Conservation (phyloP, 2,888 invertebrate genomes). For the Cerceris rybyensis region DNA sequence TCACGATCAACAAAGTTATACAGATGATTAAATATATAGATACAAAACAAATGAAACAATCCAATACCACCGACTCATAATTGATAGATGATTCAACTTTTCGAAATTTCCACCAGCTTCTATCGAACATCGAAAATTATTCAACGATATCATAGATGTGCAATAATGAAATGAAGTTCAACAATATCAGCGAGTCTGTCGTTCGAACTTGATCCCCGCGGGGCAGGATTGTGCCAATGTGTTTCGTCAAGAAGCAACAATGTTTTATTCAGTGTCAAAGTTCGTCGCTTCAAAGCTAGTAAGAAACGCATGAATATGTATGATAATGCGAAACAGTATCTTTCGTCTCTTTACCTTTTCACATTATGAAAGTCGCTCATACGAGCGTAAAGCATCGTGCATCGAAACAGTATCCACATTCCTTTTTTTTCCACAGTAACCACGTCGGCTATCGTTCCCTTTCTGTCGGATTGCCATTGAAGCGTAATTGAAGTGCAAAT, state of each 20-base stretch:
- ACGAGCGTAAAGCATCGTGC: not conserved
- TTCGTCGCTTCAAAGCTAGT: slow-evolving; percentile 17
- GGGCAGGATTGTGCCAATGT: not conserved
- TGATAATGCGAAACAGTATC: slow-evolving; percentile 14
- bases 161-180: no score
- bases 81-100: no score
- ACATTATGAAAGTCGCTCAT: not conserved
- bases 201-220: not conserved
- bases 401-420: slow-evolving; percentile 3
- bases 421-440: slow-evolving; percentile 28
- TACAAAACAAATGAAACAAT: no score
- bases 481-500: slow-evolving; percentile 58
- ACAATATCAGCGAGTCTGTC: not conserved
- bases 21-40: no score
- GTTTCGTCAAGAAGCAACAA: slow-evolving; percentile 12
- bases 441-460: slow-evolving; percentile 22
- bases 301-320: slow-evolving; percentile 37
- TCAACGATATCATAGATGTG: no score
- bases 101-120: no score
- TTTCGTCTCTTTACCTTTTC: slow-evolving; percentile 9
- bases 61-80: no score
- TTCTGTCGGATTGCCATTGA: slow-evolving; percentile 29
- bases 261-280: slow-evolving; percentile 44
- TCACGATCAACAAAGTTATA: no score
- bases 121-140: no score